A percentile compares a stretch with the other conserved stretches of the same genome.
These are phyloP conservation scores for Orchesellides sinensis DNA, from an alignment of 2,888 invertebrate genomes.

Conservation along the genomic window DNA sequence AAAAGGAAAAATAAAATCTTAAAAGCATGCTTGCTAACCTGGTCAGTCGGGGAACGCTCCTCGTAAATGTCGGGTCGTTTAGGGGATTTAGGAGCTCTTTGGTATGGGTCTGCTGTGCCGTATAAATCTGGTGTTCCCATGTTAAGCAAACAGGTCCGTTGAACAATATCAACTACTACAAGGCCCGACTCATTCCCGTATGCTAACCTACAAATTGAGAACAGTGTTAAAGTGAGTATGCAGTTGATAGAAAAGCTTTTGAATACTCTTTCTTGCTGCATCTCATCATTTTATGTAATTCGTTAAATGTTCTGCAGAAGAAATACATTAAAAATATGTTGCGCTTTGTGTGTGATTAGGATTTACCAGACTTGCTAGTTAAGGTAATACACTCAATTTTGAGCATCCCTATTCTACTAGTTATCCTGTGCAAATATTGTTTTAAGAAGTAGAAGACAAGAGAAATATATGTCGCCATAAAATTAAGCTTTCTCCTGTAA, in stretches of 20 bases:
- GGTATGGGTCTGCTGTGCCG: conserved; percentile 89
- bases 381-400: no score
- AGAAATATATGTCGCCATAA: neutral
- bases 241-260: no score
- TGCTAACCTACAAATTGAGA: conserved; percentile 93
- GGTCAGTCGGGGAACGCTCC: conserved; percentile 73
- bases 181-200: conserved; percentile 98
- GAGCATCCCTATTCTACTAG: neutral
- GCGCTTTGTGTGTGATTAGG: neutral
- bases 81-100: conserved; percentile 87
- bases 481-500: neutral
- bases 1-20: neutral
- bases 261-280: no score
- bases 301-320: neutral
- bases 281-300: no score
- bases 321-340: neutral
- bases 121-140: conserved; percentile 94
- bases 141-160: conserved; percentile 92
- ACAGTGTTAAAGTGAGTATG: no score
- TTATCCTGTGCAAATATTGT: conserved; percentile 20
- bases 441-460: conserved; percentile 4
- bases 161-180: conserved; percentile 95
- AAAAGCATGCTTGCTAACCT: conserved; percentile 62
- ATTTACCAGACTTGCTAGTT: neutral
- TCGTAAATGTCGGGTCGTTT: conserved; percentile 79